Percentiles rank a stretch among this genome's conserved stretches.
Conservation (phyloP, 2,797 vertebrate genomes). For the Gobio occitaniae region DNA sequence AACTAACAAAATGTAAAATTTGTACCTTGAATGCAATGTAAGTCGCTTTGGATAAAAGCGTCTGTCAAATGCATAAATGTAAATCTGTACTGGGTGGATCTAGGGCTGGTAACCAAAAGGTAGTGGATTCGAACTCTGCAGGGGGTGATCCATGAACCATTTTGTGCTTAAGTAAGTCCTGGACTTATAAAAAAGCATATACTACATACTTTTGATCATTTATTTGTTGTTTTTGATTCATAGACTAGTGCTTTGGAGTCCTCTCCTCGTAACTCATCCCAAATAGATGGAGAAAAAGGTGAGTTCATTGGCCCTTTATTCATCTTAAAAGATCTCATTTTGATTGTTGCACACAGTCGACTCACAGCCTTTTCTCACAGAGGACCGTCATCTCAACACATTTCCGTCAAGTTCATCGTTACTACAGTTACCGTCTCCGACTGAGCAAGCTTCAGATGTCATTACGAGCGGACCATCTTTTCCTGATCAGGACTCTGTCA, state of each 20-base stretch:
- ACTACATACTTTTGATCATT: background rate
- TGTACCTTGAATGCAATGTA: too few relatives aligned
- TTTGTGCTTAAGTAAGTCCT: background rate
- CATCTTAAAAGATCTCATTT: background rate
- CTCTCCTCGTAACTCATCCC: constrained; percentile 92
- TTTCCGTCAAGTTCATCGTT: constrained; percentile 84
- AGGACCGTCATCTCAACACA: constrained; percentile 90
- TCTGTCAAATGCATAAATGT: too few relatives aligned
- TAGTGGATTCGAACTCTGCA: background rate
- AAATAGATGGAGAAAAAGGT: constrained; percentile 95
- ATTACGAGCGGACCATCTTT: constrained; percentile 72
- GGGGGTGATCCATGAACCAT: background rate
- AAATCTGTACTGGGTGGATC: background rate
- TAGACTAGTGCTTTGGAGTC: constrained; percentile 89
- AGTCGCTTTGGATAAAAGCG: too few relatives aligned
- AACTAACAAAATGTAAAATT: too few relatives aligned
- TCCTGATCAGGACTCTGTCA: constrained; percentile 87
- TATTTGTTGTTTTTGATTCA: background rate
- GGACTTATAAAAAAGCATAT: background rate
- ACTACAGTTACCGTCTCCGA: constrained; percentile 86
- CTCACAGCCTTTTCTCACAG: constrained; percentile 68
- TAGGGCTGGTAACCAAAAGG: background rate
- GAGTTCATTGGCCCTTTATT: constrained; percentile 41
- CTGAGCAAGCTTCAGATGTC: constrained; percentile 82
- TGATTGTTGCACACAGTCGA: background rate